These are phyloP conservation scores for Polylopha cassiicola DNA, from an alignment of 2,888 invertebrate genomes.

Conservation along the genomic window DNA sequence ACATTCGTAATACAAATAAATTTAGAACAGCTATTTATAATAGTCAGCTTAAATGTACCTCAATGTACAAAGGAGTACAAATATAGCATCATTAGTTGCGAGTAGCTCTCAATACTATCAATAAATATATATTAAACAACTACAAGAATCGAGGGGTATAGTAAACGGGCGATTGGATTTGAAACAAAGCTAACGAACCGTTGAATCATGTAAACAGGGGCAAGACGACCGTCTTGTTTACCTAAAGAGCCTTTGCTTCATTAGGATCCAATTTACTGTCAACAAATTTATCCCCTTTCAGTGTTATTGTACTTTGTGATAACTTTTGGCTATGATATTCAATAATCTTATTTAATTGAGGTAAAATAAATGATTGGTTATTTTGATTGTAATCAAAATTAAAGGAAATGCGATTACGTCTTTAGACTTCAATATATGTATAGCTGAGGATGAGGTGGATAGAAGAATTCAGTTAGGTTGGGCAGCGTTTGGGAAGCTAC, in stretches of 20 bases:
- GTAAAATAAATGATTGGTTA: too few relatives aligned
- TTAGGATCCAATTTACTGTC: conserved; percentile 77
- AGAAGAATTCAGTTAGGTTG: too few relatives aligned
- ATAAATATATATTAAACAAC: conserved; percentile 20
- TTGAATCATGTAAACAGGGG: conserved; percentile 73
- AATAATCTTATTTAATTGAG: too few relatives aligned
- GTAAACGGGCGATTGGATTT: conserved; percentile 62
- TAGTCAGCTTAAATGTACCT: too few relatives aligned
- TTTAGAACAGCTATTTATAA: too few relatives aligned
- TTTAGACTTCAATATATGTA: too few relatives aligned
- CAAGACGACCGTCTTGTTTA: conserved; percentile 76
- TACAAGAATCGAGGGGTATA: conserved; percentile 17
- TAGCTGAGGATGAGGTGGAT: too few relatives aligned
- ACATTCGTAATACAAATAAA: too few relatives aligned
- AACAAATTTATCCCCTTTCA: conserved; percentile 71
- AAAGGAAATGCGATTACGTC: too few relatives aligned
- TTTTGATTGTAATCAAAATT: too few relatives aligned
- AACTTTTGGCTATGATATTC: conserved; percentile 27
- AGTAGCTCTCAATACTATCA: conserved; percentile 14
- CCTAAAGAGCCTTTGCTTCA: conserved; percentile 76
- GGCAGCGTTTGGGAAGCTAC: too few relatives aligned
- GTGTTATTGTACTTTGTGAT: conserved; percentile 41
- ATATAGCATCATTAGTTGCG: conserved; percentile 20
- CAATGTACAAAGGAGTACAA: too few relatives aligned
- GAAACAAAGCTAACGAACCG: conserved; percentile 77